These are phyloP conservation scores for Anolis apletophallus DNA, from an alignment of 2,797 vertebrate species.

Conservation along the genomic window DNA sequence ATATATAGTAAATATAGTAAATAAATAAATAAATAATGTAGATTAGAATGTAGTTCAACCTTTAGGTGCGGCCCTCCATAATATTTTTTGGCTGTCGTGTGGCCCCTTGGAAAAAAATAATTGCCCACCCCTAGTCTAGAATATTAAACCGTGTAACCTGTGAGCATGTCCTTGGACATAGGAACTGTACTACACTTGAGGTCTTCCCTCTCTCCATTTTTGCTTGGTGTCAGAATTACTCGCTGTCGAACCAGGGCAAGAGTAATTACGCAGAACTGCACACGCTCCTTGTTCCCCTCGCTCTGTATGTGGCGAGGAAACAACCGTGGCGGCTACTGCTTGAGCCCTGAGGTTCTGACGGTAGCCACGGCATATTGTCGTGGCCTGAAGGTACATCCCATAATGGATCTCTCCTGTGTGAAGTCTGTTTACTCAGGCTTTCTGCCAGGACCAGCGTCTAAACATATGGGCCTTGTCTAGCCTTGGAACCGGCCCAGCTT, in stretches of 20 bases:
- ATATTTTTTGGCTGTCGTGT: too few species aligned
- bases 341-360: slow-evolving; percentile 18
- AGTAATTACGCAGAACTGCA: neutral
- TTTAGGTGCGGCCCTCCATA: too few species aligned
- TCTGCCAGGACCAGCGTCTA: slow-evolving; percentile 27
- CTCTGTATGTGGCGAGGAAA: slow-evolving; percentile 23
- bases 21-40: too few species aligned
- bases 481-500: slow-evolving; percentile 29
- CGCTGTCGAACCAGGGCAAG: neutral
- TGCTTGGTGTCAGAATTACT: neutral
- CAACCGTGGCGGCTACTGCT: neutral
- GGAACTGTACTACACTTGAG: neutral
- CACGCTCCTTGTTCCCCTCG: neutral
- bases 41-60: too few species aligned
- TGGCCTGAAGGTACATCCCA: slow-evolving; percentile 29
- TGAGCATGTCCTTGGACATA: neutral
- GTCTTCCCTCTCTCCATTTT: neutral
- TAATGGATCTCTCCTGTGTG: neutral
- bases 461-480: neutral
- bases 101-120: too few species aligned
- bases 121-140: too few species aligned
- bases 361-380: neutral
- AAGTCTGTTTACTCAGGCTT: slow-evolving; percentile 32
- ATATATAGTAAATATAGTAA: too few species aligned
- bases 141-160: too few species aligned